A percentile compares a stretch with the other conserved stretches of the same genome.
Conservation (phyloP, 2,113 vertebrate genomes). For the Strix uralensis region DNA sequence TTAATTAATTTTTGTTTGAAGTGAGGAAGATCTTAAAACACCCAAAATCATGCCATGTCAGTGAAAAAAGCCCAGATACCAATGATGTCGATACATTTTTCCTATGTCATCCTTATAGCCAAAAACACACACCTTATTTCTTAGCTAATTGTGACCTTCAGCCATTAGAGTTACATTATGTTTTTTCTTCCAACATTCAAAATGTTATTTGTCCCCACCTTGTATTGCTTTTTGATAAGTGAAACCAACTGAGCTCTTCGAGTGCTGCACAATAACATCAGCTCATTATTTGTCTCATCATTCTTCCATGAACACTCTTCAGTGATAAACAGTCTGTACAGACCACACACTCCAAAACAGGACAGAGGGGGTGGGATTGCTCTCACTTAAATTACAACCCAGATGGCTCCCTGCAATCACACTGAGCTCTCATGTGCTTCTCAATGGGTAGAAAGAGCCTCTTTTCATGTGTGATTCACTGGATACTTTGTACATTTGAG, state of each 20-base stretch:
- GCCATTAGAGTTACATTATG: background rate
- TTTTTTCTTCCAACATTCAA: background rate
- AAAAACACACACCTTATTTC: background rate
- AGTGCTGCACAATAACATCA: background rate
- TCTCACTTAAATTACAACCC: background rate
- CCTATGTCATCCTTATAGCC: background rate
- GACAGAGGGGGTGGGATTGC: background rate
- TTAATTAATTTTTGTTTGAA: background rate
- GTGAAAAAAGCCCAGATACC: background rate
- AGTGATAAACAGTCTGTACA: background rate
- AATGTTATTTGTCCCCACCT: background rate
- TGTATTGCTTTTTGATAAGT: background rate
- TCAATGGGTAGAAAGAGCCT: background rate
- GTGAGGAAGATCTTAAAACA: background rate
- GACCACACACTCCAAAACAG: background rate
- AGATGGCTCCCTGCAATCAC: background rate
- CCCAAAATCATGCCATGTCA: accelerated
- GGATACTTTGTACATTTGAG: background rate
- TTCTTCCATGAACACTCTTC: background rate
- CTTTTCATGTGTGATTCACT: slow-evolving; percentile 8
- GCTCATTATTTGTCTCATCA: background rate
- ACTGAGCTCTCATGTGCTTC: background rate
- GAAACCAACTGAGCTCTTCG: background rate
- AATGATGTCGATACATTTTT: background rate
- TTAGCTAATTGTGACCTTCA: background rate